Conservation (phyloP, 2,888 invertebrate species). For the Atrina japonica region DNA sequence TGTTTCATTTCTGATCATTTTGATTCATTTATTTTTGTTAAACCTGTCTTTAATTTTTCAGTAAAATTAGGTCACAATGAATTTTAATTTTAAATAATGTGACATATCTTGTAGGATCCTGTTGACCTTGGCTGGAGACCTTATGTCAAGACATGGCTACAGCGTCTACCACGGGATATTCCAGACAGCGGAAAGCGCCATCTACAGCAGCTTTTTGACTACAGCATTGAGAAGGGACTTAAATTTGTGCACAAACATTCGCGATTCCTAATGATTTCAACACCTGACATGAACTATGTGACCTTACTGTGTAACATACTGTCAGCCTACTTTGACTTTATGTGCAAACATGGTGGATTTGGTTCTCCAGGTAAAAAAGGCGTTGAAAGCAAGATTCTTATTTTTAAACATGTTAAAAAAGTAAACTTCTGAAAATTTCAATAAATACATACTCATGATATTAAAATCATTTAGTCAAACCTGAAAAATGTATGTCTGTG, state of each 20-base stretch:
- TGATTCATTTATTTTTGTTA: too few relatives aligned
- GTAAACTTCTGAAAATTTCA: too few relatives aligned
- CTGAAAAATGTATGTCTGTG: too few relatives aligned
- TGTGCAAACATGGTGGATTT: conserved; percentile 78
- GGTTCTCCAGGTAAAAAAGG: conserved; percentile 71
- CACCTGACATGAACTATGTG: conserved; percentile 74
- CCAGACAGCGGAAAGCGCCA: conserved; percentile 77
- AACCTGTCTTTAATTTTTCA: too few relatives aligned
- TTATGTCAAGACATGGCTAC: conserved; percentile 78
- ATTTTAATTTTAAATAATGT: not conserved
- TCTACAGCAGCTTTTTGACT: conserved; percentile 75
- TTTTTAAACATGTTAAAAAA: too few relatives aligned
- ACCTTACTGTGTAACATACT: conserved; percentile 77
- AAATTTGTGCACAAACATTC: conserved; percentile 69
- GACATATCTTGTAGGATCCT: conserved; percentile 73
- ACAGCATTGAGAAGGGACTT: conserved; percentile 75
- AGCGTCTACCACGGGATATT: conserved; percentile 72
- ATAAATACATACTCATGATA: too few relatives aligned
- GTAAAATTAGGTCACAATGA: too few relatives aligned
- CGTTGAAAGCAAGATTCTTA: too few relatives aligned
- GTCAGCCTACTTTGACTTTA: conserved; percentile 77
- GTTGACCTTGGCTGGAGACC: conserved; percentile 80
- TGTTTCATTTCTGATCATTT: too few relatives aligned
- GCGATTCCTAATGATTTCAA: conserved; percentile 71
- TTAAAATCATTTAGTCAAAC: too few relatives aligned